Conservation (phyloP, 2,113 vertebrate species). For the Hylia prasina region DNA sequence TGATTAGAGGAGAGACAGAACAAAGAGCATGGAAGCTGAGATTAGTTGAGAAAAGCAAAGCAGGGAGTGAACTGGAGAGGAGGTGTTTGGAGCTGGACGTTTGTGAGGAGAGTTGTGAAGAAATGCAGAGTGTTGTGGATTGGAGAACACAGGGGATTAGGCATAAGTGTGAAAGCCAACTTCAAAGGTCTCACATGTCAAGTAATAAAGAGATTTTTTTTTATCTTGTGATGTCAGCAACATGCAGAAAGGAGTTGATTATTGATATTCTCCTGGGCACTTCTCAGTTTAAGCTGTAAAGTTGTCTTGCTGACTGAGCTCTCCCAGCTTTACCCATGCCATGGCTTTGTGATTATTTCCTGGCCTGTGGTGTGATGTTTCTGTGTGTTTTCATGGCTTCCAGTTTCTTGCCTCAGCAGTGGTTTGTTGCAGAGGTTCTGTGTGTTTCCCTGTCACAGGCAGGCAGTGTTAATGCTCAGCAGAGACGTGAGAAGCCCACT, state of each 20-base stretch:
- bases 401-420: background rate
- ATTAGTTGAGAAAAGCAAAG: background rate
- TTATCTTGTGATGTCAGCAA: background rate
- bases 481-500: background rate
- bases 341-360: background rate
- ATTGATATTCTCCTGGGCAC: background rate
- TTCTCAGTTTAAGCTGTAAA: background rate
- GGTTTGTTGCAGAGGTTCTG: background rate
- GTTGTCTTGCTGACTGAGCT: background rate
- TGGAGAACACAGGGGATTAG: background rate
- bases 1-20: background rate
- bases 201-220: background rate
- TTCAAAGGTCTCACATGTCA: background rate
- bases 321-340: fast-evolving
- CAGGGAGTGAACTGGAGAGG: background rate
- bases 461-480: background rate
- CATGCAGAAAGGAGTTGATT: background rate
- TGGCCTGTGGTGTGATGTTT: background rate
- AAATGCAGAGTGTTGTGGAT: background rate
- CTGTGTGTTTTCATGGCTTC: background rate
- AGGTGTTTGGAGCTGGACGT: background rate
- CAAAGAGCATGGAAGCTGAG: background rate
- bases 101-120: background rate
- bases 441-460: background rate
- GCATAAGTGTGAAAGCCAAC: background rate